Conservation (phyloP, 2,113 vertebrate species). For the Malurus melanocephalus region DNA sequence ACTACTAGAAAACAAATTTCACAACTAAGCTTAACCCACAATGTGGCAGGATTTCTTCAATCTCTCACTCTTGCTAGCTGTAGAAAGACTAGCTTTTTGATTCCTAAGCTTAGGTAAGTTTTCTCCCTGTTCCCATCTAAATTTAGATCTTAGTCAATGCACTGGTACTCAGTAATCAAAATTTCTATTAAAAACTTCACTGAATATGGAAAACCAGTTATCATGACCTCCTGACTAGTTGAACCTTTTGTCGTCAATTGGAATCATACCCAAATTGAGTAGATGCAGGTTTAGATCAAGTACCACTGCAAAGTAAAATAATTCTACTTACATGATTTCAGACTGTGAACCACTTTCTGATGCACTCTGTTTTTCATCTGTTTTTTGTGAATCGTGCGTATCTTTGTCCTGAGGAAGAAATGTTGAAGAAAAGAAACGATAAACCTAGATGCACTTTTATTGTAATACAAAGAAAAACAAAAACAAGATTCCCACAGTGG, state of each 20-base stretch:
- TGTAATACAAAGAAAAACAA: neutral
- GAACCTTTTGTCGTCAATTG: neutral
- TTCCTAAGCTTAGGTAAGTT: neutral
- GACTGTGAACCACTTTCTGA: conserved; percentile 13
- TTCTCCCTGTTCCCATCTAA: neutral
- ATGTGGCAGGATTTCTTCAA: neutral
- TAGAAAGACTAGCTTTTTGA: neutral
- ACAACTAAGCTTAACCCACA: neutral
- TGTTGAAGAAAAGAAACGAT: neutral
- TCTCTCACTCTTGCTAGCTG: neutral
- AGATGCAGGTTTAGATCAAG: neutral
- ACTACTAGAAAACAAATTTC: neutral
- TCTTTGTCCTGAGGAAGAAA: neutral
- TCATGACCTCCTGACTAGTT: neutral
- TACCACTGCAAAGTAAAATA: neutral
- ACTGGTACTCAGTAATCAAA: neutral
- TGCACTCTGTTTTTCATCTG: neutral
- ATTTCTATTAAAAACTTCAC: neutral
- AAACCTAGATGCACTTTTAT: neutral
- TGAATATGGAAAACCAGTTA: neutral
- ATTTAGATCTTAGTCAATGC: neutral
- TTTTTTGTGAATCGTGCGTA: neutral
- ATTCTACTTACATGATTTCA: conserved; percentile 62
- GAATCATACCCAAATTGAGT: neutral
- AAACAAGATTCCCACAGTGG: neutral